Percentiles rank a stretch among this genome's conserved stretches.
Conservation (phyloP, 2,113 vertebrate species). For the Struthio camelus region DNA sequence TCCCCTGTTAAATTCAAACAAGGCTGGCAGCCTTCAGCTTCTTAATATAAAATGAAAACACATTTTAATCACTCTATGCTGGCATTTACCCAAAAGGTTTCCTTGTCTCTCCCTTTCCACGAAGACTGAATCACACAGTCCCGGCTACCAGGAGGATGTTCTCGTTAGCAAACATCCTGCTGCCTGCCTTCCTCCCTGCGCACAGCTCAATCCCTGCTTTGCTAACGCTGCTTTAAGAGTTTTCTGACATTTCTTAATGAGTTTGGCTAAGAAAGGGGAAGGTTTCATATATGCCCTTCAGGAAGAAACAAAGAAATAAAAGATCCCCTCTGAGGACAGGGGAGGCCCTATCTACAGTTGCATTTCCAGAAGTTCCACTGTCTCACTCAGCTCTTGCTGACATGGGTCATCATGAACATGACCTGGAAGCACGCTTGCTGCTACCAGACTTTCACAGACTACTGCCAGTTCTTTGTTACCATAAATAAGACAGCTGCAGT, state of each 20-base stretch:
- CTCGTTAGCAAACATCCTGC: background rate
- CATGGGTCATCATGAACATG: rapidly evolving
- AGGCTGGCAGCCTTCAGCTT: background rate
- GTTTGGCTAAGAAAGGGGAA: background rate
- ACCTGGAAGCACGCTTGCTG: background rate
- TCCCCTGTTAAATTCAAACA: background rate
- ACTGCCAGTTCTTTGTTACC: background rate
- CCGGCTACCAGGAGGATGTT: background rate
- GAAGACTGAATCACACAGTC: background rate
- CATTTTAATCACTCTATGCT: background rate
- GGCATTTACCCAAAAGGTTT: background rate
- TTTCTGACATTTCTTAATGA: background rate
- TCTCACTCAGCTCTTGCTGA: background rate
- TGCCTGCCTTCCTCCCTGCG: background rate
- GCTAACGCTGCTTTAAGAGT: background rate
- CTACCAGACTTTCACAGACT: background rate
- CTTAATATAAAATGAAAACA: background rate
- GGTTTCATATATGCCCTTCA: background rate
- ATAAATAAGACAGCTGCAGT: background rate
- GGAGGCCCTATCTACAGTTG: rapidly evolving
- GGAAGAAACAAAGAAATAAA: background rate
- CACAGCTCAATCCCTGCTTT: rapidly evolving
- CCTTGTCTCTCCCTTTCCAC: background rate
- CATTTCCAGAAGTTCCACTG: background rate
- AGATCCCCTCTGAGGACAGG: background rate